These are phyloP conservation scores for Acanthosoma haemorrhoidale DNA, from an alignment of 2,888 invertebrate species.

Conservation along the genomic window DNA sequence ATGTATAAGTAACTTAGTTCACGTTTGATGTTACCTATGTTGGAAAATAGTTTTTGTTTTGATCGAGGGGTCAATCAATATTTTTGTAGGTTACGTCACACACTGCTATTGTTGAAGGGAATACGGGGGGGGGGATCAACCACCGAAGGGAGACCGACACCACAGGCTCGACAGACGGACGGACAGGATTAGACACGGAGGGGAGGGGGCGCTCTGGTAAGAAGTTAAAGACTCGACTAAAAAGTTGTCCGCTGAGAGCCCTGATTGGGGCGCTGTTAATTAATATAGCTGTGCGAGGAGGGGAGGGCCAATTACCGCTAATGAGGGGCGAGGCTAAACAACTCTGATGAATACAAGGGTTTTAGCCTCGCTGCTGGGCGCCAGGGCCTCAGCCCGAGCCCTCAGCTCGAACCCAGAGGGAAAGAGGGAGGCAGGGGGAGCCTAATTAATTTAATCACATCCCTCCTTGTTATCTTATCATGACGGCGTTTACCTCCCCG, in stretches of 20 bases:
- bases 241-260: background rate
- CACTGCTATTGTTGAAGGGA: too few species aligned
- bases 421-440: background rate
- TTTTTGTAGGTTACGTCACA: too few species aligned
- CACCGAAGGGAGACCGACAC: too few species aligned
- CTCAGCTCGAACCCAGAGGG: background rate
- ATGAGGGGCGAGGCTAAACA: conserved; percentile 21
- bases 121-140: too few species aligned
- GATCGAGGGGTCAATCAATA: too few species aligned
- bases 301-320: conserved; percentile 33
- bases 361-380: conserved; percentile 7
- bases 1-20: too few species aligned
- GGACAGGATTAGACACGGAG: background rate
- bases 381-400: background rate
- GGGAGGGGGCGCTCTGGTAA: conserved; percentile 4
- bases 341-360: conserved; percentile 25
- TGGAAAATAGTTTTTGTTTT: too few species aligned
- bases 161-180: too few species aligned
- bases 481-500: conserved; percentile 17
- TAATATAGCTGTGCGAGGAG: conserved; percentile 39
- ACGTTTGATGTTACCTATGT: too few species aligned
- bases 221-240: conserved; percentile 21
- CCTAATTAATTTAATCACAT: conserved; percentile 29
- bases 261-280: conserved; percentile 29
- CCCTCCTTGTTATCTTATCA: conserved; percentile 29